A percentile compares a stretch with the other conserved stretches of the same genome.
Evolutionary conservation across 2,888 invertebrate genomes (phyloP).

Genomic region (Tachina fera): DNA sequence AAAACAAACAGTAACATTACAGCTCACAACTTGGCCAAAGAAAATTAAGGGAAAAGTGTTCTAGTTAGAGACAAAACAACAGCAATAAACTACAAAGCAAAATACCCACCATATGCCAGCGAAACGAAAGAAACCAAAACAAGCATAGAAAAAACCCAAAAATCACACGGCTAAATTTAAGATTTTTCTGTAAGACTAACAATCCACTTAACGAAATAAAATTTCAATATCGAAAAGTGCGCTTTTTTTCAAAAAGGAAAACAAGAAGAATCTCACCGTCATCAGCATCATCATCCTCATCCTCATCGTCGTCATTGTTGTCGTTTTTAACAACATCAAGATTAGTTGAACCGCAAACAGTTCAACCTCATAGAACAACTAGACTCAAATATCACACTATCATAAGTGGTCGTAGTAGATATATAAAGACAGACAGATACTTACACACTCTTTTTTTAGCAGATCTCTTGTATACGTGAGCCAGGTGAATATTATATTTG

Average conservation of each 20-base stretch:
- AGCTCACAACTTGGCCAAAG: conserved; percentile 59
- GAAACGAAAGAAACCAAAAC: neutral
- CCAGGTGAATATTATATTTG: neutral
- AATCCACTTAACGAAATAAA: conserved; percentile 31
- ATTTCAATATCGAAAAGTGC: conserved; percentile 63
- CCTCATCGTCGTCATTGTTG: conserved; percentile 42
- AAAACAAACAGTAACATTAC: conserved; percentile 71
- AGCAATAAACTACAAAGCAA: conserved; percentile 22
- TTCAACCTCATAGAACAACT: conserved; percentile 49
- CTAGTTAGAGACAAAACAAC: conserved; percentile 59
- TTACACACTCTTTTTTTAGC: conserved; percentile 12
- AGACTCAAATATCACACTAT: conserved; percentile 43
- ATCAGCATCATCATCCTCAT: conserved; percentile 37
- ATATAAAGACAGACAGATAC: neutral
- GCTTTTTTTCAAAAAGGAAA: conserved; percentile 13
- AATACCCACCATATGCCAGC: conserved; percentile 24
- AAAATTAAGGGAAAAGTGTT: conserved; percentile 70
- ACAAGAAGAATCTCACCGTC: conserved; percentile 58
- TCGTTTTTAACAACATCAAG: conserved; percentile 67
- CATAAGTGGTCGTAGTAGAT: neutral
- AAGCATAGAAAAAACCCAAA: conserved; percentile 13
- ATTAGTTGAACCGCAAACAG: conserved; percentile 50
- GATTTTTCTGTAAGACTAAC: conserved; percentile 29
- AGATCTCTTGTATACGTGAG: neutral
- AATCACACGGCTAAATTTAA: conserved; percentile 54